A percentile compares a stretch with the other conserved stretches of the same genome.
phyloP scores from a whole-genome alignment of 2,797 vertebrate genomes.

The Enteromius treurensis region DNA sequence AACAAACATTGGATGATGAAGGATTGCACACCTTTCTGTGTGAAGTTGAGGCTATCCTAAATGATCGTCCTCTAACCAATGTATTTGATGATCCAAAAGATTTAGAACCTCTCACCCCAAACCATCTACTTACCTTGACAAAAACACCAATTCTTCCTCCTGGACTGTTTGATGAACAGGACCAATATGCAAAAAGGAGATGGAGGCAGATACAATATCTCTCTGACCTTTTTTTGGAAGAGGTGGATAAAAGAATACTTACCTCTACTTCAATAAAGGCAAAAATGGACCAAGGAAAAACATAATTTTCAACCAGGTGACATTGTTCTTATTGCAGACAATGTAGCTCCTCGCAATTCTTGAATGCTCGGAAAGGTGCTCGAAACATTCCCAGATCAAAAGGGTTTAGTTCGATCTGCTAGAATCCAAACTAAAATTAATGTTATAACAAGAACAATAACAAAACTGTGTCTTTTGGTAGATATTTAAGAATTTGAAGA shows the following conservation, averaged over 20 bases:
- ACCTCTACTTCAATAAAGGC: neutral
- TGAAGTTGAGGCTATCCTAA: too few relatives aligned
- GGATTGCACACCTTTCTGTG: too few relatives aligned
- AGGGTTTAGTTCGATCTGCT: slow-evolving; percentile 48
- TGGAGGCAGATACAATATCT: neutral
- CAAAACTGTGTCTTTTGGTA: neutral
- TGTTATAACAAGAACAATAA: neutral
- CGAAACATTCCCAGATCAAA: neutral
- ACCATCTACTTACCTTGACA: neutral
- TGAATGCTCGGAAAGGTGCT: neutral
- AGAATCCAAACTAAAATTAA: neutral
- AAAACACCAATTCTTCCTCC: neutral
- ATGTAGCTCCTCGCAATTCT: neutral
- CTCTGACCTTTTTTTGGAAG: neutral
- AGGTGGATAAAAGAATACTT: neutral
- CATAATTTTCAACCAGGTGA: neutral
- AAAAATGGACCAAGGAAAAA: neutral
- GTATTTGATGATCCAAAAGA: neutral
- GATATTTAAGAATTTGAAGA: neutral
- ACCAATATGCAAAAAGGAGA: neutral
- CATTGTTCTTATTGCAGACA: slow-evolving; percentile 3
- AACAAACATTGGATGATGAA: too few relatives aligned
- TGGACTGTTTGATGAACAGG: neutral
- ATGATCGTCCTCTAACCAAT: too few relatives aligned
- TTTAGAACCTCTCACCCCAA: neutral